Evolutionary conservation across 2,888 invertebrate species (phyloP).

Genomic region (Prenolepis imparis): DNA sequence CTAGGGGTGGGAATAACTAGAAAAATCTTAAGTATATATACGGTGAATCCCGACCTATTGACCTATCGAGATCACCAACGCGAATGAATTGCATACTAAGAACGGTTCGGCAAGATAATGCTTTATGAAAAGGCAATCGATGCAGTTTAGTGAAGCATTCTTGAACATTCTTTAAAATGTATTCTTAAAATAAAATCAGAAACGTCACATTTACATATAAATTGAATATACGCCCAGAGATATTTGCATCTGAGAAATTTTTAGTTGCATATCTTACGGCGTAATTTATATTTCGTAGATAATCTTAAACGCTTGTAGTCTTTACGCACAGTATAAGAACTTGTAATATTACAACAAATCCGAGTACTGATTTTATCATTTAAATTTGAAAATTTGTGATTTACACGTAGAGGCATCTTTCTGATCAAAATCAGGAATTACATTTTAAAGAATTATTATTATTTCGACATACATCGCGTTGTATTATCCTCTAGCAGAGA

Average conservation of each 20-base stretch:
- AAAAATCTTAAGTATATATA: constrained; percentile 53
- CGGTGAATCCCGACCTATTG: constrained; percentile 52
- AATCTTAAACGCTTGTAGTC: background rate
- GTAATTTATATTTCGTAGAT: constrained; percentile 15
- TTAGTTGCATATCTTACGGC: background rate
- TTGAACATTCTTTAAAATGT: constrained; percentile 41
- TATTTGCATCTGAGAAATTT: background rate
- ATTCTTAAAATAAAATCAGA: constrained; percentile 40
- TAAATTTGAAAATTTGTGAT: background rate
- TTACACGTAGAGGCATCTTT: constrained; percentile 58
- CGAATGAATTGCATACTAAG: constrained; percentile 64
- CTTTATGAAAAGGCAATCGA: constrained; percentile 56
- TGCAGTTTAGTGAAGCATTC: constrained; percentile 53
- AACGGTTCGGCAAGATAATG: constrained; percentile 56
- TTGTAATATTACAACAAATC: background rate
- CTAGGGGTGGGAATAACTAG: constrained; percentile 64
- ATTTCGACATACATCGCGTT: constrained; percentile 14
- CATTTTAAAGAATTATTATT: constrained; percentile 53
- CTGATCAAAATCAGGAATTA: constrained; percentile 56
- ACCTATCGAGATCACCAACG: constrained; percentile 59
- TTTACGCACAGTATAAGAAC: background rate
- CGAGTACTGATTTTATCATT: background rate
- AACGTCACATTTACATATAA: constrained; percentile 1
- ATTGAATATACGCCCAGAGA: background rate
- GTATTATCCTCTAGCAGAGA: constrained; percentile 18